Base-by-base conservation (phyloP, 2,888 invertebrate species). In the Drosophila atroscutellata region DNA sequence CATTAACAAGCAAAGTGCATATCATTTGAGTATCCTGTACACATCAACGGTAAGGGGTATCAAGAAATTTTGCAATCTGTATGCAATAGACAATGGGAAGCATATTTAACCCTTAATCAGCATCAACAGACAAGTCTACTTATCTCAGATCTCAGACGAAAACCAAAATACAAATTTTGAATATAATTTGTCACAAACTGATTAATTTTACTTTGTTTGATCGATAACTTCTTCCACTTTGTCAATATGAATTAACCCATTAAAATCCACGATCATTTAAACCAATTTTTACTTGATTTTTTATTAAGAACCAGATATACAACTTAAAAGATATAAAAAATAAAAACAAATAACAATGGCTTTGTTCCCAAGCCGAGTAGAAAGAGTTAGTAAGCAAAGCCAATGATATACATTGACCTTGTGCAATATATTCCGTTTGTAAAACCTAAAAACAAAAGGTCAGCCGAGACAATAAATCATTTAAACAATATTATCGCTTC, bases 1-100 rank as follows among this genome's bases (percentile, higher is more conserved):
- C 52, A 30, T 47, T 37, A 26, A 54, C 26, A 70, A 64, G 7
- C 75, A 70, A 70, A 58, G 58, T 52, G 54, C 28, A 30, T 56
- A 49, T 32, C n/a, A 58, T 51, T 45, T 24, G 20, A 2, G 24
- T 45, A 45, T 24, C 45, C 24, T 45, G 45, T 24, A 15, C 15
- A 15, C 15, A 24, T 15, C 15, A 15, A 9, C 24, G 4, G 8
- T 45, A 15, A 24, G 2, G 13, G 0, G 20, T 45, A 24, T 15
- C 7, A 15, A 4, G 8, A 15, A 45, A 24, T 24, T 45, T 15
- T 4, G 24, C 15, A 24, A 15, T 20, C 20, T 26, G 15, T 49
- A 5, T 28, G 28, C 18, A n/a, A 36, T 3, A 24, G 45, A 7
- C 7, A 20, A 20, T 20, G 7, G 20, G 13, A 45, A 45, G 20